Evolutionary conservation across 2,888 invertebrate species (phyloP).

Genomic region (Drosophila anomelani): DNA sequence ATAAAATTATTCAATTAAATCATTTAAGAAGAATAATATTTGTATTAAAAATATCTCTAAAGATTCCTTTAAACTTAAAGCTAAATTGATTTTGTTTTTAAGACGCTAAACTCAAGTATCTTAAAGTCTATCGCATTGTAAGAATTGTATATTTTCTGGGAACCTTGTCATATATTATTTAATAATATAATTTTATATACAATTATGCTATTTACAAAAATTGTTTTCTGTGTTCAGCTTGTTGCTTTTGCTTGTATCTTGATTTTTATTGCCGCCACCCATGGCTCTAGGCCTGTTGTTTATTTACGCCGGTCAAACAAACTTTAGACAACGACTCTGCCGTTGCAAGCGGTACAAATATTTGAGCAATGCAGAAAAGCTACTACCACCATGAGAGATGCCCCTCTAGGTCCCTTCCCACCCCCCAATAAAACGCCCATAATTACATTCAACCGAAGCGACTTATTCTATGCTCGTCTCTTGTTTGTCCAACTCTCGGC

Average conservation of each 20-base stretch:
- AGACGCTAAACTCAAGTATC: not conserved
- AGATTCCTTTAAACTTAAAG: not conserved
- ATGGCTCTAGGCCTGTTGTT: constrained; percentile 40
- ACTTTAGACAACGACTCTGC: constrained; percentile 32
- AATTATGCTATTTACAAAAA: too few relatives aligned
- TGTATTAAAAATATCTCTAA: not conserved
- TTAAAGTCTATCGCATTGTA: not conserved
- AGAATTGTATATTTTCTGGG: too few relatives aligned
- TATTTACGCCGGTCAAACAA: constrained; percentile 42
- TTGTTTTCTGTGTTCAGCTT: constrained; percentile 12
- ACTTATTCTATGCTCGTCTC: constrained; percentile 53
- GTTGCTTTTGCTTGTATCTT: constrained; percentile 30
- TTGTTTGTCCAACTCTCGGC: constrained; percentile 68
- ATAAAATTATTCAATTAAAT: not conserved
- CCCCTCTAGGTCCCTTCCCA: constrained; percentile 2
- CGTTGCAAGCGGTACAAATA: constrained; percentile 45
- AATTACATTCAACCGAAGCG: constrained; percentile 51
- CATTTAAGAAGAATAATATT: not conserved
- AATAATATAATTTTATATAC: not conserved
- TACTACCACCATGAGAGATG: not conserved
- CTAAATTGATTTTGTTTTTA: not conserved
- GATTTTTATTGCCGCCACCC: constrained; percentile 53
- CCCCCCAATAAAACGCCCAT: constrained; percentile 37
- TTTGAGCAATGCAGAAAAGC: constrained; percentile 45
- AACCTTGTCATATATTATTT: too few relatives aligned